These are phyloP conservation scores for Netelia inedita DNA, from an alignment of 2,888 invertebrate species.

Conservation along the genomic window DNA sequence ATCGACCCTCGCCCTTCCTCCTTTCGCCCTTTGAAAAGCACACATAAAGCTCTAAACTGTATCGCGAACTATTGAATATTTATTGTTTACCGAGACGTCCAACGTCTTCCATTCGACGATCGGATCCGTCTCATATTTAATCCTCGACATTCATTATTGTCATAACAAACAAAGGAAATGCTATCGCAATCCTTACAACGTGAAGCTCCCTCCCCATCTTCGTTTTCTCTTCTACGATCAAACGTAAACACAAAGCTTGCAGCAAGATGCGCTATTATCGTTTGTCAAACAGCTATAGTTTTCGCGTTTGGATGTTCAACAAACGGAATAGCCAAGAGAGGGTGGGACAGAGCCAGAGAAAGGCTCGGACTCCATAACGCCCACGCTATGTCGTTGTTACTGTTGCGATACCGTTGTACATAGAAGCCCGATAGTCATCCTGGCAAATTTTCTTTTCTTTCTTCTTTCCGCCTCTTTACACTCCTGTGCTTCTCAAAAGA, in stretches of 20 bases:
- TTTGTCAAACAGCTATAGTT: slow-evolving; percentile 52
- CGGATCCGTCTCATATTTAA: slow-evolving; percentile 7
- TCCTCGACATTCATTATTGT: slow-evolving; percentile 17
- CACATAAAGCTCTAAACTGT: background rate
- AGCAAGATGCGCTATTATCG: slow-evolving; percentile 43
- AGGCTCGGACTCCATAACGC: slow-evolving; percentile 11
- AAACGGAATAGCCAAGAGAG: background rate
- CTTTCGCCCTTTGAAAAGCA: slow-evolving; percentile 12
- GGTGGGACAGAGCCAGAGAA: too few species aligned
- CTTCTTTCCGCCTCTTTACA: background rate
- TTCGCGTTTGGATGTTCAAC: slow-evolving; percentile 29
- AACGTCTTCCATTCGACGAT: slow-evolving; percentile 1
- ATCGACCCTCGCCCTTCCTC: slow-evolving; percentile 4
- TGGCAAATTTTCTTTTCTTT: slow-evolving; percentile 10
- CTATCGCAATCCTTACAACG: background rate
- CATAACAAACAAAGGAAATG: background rate
- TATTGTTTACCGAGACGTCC: slow-evolving; percentile 21
- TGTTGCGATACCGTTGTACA: slow-evolving; percentile 2
- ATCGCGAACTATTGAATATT: slow-evolving; percentile 38
- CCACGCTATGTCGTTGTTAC: slow-evolving; percentile 17
- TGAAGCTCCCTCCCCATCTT: slow-evolving; percentile 13
- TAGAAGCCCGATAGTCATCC: slow-evolving; percentile 22
- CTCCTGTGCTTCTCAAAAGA: background rate
- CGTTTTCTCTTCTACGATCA: background rate
- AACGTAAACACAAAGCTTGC: background rate